Conservation (phyloP, 2,113 vertebrate genomes). For the Microcebus jonahi region DNA sequence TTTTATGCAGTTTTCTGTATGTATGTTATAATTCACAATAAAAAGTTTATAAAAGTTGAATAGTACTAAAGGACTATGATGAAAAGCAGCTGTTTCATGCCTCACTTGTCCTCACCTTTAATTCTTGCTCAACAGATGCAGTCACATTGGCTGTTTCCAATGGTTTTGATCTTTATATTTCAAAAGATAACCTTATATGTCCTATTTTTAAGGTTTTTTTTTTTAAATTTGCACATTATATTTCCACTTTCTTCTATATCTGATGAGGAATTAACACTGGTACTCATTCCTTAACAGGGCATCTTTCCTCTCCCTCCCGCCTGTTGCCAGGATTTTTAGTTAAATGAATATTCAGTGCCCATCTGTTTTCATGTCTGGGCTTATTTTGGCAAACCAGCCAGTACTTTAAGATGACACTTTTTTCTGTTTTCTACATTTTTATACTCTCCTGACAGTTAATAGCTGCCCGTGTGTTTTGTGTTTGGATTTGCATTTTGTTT, state of each 20-base stretch:
- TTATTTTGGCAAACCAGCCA: background rate
- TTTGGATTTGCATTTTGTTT: background rate
- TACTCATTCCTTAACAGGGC: background rate
- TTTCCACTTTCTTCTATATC: background rate
- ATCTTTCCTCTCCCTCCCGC: too few species aligned
- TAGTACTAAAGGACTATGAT: background rate
- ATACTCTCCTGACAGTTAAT: background rate
- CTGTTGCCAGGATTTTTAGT: background rate
- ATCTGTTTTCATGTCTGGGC: background rate
- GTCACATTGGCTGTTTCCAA: background rate
- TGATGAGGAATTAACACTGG: background rate
- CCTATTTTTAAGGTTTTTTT: background rate
- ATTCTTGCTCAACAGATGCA: background rate
- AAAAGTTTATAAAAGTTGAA: conserved; percentile 15
- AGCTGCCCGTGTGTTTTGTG: background rate
- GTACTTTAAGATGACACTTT: background rate
- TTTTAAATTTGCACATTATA: background rate
- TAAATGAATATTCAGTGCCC: background rate
- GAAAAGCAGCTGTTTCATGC: background rate
- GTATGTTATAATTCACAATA: conserved; percentile 48
- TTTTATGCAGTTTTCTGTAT: conserved; percentile 18
- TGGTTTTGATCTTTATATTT: background rate
- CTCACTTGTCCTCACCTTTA: background rate
- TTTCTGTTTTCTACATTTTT: background rate
- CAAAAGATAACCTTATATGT: background rate